Conservation (phyloP, 2,888 invertebrate genomes). For the Hofmannophila pseudospretella region DNA sequence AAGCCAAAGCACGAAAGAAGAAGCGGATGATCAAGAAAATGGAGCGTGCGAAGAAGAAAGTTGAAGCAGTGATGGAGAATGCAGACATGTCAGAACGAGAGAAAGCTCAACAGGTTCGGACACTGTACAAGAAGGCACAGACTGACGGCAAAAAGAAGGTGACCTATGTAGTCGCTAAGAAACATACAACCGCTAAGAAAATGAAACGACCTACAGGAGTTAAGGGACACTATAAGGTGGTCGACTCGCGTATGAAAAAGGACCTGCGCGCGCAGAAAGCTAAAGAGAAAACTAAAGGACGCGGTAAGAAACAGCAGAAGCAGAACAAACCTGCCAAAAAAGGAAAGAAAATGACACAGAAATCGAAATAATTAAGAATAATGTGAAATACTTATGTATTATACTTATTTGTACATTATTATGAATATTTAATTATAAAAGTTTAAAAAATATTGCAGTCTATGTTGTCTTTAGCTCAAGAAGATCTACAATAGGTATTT, state of each 20-base stretch:
- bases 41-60: constrained; percentile 96
- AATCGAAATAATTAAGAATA: constrained; percentile 35
- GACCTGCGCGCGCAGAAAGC: constrained; percentile 85
- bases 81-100: constrained; percentile 94
- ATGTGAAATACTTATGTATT: background rate
- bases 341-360: constrained; percentile 47
- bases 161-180: constrained; percentile 96
- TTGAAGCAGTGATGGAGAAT: constrained; percentile 95
- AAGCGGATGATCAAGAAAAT: constrained; percentile 89
- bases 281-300: constrained; percentile 78
- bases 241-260: constrained; percentile 97
- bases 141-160: constrained; percentile 92
- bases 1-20: constrained; percentile 99
- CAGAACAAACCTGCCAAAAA: constrained; percentile 12
- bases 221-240: constrained; percentile 95
- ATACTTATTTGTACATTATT: no score
- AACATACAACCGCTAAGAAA: constrained; percentile 86
- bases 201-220: constrained; percentile 90
- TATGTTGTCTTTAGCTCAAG: no score
- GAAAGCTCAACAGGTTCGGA: constrained; percentile 94
- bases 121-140: constrained; percentile 93
- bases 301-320: constrained; percentile 52
- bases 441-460: background rate
- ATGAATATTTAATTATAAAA: no score
- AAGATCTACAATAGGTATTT: no score